Evolutionary conservation across 2,113 vertebrate species (phyloP).

Genomic region (Hippocampus barbouri): DNA sequence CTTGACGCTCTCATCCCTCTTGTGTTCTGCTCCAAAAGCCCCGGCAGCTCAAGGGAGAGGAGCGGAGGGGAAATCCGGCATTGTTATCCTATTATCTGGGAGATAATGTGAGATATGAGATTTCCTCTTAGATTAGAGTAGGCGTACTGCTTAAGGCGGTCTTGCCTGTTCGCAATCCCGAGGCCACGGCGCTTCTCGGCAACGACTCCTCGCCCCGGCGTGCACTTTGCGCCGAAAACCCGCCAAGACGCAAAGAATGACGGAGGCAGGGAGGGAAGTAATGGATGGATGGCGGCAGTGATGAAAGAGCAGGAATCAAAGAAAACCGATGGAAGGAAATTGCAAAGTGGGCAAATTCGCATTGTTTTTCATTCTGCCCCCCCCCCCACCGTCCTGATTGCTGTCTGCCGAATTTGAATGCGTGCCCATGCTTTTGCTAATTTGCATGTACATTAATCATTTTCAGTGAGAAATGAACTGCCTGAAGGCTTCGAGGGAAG

Average conservation of each 20-base stretch:
- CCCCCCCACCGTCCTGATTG: slow-evolving; percentile 61
- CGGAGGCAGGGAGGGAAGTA: neutral
- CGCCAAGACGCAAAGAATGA: neutral
- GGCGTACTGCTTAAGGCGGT: slow-evolving; percentile 47
- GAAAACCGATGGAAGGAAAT: slow-evolving; percentile 46
- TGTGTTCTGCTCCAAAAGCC: slow-evolving; percentile 46
- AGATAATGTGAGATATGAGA: slow-evolving; percentile 61
- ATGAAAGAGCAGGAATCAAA: slow-evolving; percentile 44
- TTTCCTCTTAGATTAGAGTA: slow-evolving; percentile 49
- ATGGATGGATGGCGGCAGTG: slow-evolving; percentile 28
- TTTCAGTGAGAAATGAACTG: slow-evolving; percentile 66
- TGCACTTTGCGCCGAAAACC: slow-evolving; percentile 39
- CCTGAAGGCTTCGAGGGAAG: slow-evolving; percentile 47
- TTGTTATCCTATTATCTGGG: slow-evolving; percentile 60
- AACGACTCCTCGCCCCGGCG: slow-evolving; percentile 51
- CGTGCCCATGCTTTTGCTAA: slow-evolving; percentile 60
- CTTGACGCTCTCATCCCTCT: slow-evolving; percentile 37
- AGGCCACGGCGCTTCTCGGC: slow-evolving; percentile 37
- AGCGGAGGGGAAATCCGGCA: slow-evolving; percentile 44
- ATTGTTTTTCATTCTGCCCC: slow-evolving; percentile 63
- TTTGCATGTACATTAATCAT: slow-evolving; percentile 72
- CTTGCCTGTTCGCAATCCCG: slow-evolving; percentile 48
- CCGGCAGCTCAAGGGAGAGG: slow-evolving; percentile 30
- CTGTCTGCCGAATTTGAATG: slow-evolving; percentile 66
- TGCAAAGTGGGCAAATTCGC: slow-evolving; percentile 50